Evolutionary conservation across 1,140 invertebrate genomes (phyloP), one percentile per base, ranked within the genome.

Genomic region (Lordiphosa stackelbergi): DNA sequence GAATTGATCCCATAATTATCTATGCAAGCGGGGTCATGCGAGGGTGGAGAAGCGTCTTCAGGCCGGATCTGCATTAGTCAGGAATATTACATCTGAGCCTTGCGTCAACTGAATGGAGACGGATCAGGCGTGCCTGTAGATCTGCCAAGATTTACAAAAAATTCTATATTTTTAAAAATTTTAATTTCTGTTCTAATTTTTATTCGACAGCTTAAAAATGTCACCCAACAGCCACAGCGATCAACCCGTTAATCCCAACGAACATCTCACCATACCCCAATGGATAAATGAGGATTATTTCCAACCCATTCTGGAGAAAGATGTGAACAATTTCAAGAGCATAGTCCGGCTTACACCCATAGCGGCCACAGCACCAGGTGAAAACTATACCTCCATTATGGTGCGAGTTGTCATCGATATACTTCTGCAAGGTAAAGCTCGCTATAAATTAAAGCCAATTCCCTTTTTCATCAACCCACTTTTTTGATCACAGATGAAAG

Each of bases 211-310:
- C n/a, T 24, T 16, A 24, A 24, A 24, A 24, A 24, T 24, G 22
- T 24, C 22, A 5, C 22, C 22, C 5, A 4, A 24, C 5, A 24
- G 5, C 5, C 4, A 24, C 22, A 24, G 36, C 28, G 13, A 11
- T 0, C 57, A 63, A 10, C 43, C 38, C 10, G n/a, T 9, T 1
- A 79, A 71, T 65, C 83, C 78, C 11, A 85, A 85, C 31, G 59
- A 77, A 40, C 16, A 57, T 37, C 59, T 85, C 0, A 10, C 8
- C 1, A 83, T 86, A 46, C 87, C 86, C 19, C 36, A 83, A 40
- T 90, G 89, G 89, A 54, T 90, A 34, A 88, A 88, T 66, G 59
- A 73, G 37, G 77, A 88, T 19, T 90, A 90, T 38, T 63, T 88
- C 1, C 60, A 86, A 34, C 85, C 84, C 42, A 72, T 89, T 31